phyloP scores from a whole-genome alignment of 2,797 vertebrate species.

The Cirrhinus molitorella region DNA sequence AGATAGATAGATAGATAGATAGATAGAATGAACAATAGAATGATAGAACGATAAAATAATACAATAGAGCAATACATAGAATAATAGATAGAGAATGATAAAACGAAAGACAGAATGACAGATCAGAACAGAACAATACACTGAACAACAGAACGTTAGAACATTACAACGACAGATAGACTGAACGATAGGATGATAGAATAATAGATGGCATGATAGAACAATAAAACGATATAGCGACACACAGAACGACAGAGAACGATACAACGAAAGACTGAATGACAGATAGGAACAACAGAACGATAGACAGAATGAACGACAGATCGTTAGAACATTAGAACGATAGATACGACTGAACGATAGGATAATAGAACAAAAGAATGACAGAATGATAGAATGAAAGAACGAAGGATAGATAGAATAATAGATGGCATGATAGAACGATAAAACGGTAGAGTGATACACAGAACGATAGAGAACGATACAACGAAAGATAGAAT shows the following conservation, averaged over 20 bases:
- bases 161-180: not conserved
- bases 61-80: too few species aligned
- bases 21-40: not conserved
- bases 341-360: not conserved
- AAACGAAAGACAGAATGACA: not conserved
- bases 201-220: too few species aligned
- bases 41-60: not conserved
- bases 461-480: too few species aligned
- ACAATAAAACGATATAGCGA: too few species aligned
- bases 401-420: too few species aligned
- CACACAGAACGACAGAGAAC: too few species aligned
- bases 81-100: too few species aligned
- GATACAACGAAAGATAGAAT: not conserved
- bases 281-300: not conserved
- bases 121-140: not conserved
- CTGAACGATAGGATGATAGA: accelerated
- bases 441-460: too few species aligned
- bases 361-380: accelerated
- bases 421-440: not conserved
- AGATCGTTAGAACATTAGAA: too few species aligned
- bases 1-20: not conserved
- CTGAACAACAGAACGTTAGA: accelerated
- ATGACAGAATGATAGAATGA: too few species aligned
- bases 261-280: not conserved
- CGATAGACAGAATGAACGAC: too few species aligned